phyloP scores from a whole-genome alignment of 1,140 invertebrate species.

The Bombus soroeensis region DNA sequence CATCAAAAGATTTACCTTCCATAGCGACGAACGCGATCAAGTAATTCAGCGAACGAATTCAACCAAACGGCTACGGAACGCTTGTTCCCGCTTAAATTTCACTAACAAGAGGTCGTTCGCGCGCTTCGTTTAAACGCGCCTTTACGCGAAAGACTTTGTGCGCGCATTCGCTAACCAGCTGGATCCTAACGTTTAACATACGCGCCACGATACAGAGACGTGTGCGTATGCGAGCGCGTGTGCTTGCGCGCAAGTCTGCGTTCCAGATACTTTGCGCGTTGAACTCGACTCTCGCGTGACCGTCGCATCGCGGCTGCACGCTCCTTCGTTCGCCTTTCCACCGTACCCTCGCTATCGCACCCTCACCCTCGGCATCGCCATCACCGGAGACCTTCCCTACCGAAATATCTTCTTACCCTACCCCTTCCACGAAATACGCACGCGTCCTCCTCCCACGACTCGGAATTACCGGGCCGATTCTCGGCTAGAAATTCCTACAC shows the following conservation, averaged over 20 bases:
- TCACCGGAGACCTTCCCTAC: background rate
- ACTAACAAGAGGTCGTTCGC: too few relatives aligned
- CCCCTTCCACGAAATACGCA: background rate
- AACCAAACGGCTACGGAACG: too few relatives aligned
- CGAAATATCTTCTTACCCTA: constrained; percentile 14
- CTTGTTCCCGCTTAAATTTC: too few relatives aligned
- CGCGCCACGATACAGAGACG: too few relatives aligned
- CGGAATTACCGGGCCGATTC: background rate
- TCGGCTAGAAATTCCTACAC: background rate
- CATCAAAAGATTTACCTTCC: too few relatives aligned
- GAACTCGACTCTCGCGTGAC: constrained; percentile 26
- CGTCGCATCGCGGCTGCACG: background rate
- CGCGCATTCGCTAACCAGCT: too few relatives aligned
- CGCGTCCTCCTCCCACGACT: background rate
- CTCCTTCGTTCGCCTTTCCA: background rate
- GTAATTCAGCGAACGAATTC: too few relatives aligned
- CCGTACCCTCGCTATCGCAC: background rate
- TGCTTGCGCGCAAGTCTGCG: background rate
- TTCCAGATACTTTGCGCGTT: constrained; percentile 5
- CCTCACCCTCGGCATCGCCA: background rate
- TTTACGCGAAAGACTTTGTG: too few relatives aligned
- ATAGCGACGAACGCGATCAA: too few relatives aligned
- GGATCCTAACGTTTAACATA: too few relatives aligned
- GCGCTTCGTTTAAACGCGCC: too few relatives aligned
- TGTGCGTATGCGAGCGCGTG: background rate